phyloP scores from a whole-genome alignment of 2,797 vertebrate genomes.

The Parauchenoglanis ngamensis region DNA sequence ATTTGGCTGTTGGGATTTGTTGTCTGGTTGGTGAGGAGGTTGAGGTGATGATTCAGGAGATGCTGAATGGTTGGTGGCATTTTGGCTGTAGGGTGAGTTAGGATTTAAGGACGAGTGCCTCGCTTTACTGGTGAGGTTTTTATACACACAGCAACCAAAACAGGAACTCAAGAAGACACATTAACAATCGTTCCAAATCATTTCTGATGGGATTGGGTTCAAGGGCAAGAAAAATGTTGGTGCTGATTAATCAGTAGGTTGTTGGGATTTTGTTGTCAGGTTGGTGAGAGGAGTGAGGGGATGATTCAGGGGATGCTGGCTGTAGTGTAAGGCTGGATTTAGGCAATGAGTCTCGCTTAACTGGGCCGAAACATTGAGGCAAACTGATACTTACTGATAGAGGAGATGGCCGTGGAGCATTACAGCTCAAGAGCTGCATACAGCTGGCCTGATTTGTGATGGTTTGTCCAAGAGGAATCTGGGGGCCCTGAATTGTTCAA shows the following conservation, averaged over 20 bases:
- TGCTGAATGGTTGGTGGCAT: slow-evolving; percentile 34
- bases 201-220: slow-evolving; percentile 7
- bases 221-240: not conserved
- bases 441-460: slow-evolving; percentile 66
- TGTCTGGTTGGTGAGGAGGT: slow-evolving; percentile 26
- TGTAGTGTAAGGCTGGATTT: slow-evolving; percentile 28
- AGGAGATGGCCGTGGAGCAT: slow-evolving; percentile 72
- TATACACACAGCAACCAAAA: slow-evolving; percentile 29
- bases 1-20: slow-evolving; percentile 19
- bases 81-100: slow-evolving; percentile 17
- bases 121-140: slow-evolving; percentile 20
- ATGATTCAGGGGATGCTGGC: slow-evolving; percentile 30
- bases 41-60: slow-evolving; percentile 30
- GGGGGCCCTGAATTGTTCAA: slow-evolving; percentile 68
- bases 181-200: slow-evolving; percentile 30
- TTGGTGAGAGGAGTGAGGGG: slow-evolving; percentile 25
- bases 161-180: slow-evolving; percentile 37
- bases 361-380: slow-evolving; percentile 67
- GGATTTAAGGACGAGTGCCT: not conserved
- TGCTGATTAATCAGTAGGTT: not conserved
- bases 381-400: slow-evolving; percentile 81
- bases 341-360: slow-evolving; percentile 33
- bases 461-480: slow-evolving; percentile 77
- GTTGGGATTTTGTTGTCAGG: slow-evolving; percentile 27
- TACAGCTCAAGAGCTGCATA: slow-evolving; percentile 78